Evolutionary conservation across 1,140 invertebrate genomes (phyloP).

Genomic region (Anagrus nilaparvatae): DNA sequence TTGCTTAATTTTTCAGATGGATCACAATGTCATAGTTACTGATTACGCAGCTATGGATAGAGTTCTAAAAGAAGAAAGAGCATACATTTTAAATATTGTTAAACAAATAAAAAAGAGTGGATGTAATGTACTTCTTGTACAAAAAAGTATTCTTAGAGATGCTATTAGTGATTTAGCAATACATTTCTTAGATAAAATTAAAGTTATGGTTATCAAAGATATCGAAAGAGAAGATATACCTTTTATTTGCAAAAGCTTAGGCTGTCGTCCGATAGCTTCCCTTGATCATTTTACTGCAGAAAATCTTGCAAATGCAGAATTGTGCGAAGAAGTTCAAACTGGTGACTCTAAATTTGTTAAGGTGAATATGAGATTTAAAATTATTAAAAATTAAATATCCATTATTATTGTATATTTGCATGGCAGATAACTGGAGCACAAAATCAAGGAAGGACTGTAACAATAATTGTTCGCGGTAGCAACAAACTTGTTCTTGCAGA

Average conservation of each 20-base stretch:
- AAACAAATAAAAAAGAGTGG: slow-evolving; percentile 98
- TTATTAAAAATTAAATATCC: neutral
- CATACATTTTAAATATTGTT: slow-evolving; percentile 97
- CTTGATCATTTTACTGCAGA: slow-evolving; percentile 94
- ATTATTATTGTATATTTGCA: slow-evolving; percentile 13
- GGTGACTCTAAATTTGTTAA: slow-evolving; percentile 90
- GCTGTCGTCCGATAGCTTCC: slow-evolving; percentile 94
- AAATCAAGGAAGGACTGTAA: slow-evolving; percentile 82
- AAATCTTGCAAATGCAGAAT: slow-evolving; percentile 81
- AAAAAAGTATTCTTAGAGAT: slow-evolving; percentile 98
- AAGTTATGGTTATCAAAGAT: slow-evolving; percentile 98
- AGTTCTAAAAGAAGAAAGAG: slow-evolving; percentile 94
- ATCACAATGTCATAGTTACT: slow-evolving; percentile 94
- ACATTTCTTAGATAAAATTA: slow-evolving; percentile 98
- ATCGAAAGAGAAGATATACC: slow-evolving; percentile 97
- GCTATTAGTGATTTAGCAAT: slow-evolving; percentile 93
- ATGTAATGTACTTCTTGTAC: slow-evolving; percentile 95
- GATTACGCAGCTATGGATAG: slow-evolving; percentile 99
- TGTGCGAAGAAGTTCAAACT: slow-evolving; percentile 89
- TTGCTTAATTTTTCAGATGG: slow-evolving; percentile 92
- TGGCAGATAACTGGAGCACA: slow-evolving; percentile 80
- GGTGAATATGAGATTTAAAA: slow-evolving; percentile 39
- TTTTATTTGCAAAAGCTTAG: slow-evolving; percentile 91
- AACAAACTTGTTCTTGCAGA: slow-evolving; percentile 95
- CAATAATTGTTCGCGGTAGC: slow-evolving; percentile 90